phyloP scores from a whole-genome alignment of 2,113 vertebrate species.

The Lophius piscatorius region DNA sequence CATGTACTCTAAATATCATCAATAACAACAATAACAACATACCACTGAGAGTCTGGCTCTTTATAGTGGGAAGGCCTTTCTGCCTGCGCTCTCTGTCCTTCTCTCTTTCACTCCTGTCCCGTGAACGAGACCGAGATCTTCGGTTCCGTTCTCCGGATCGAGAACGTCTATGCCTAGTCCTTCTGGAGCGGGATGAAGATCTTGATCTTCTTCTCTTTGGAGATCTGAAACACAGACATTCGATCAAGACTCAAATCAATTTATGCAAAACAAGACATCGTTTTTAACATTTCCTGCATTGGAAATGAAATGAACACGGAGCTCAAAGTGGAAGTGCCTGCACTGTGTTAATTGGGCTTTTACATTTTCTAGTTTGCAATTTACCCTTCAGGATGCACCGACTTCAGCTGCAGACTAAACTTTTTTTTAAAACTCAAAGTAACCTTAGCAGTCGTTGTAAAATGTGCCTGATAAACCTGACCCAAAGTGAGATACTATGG shows the following conservation, averaged over 20 bases:
- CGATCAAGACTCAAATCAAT: neutral
- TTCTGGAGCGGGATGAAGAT: conserved; percentile 87
- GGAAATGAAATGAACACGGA: too few relatives aligned
- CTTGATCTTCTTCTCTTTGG: conserved; percentile 90
- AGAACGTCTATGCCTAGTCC: conserved; percentile 86
- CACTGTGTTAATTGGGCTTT: neutral
- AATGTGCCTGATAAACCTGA: too few relatives aligned
- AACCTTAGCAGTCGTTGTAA: too few relatives aligned
- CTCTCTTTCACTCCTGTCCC: conserved; percentile 87
- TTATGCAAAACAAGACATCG: too few relatives aligned
- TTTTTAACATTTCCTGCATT: too few relatives aligned
- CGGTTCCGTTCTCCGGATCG: conserved; percentile 87
- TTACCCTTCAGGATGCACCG: neutral
- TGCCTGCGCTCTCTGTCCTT: conserved; percentile 88
- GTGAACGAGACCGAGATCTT: conserved; percentile 86
- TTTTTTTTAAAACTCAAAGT: too few relatives aligned
- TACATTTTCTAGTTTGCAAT: neutral
- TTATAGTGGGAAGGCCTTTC: conserved; percentile 90
- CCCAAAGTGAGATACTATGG: too few relatives aligned
- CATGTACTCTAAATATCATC: neutral
- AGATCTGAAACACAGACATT: conserved; percentile 80
- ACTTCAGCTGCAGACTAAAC: neutral
- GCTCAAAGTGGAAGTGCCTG: too few relatives aligned
- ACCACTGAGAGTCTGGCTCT: conserved; percentile 92
- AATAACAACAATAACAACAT: too few relatives aligned